Evolutionary conservation across 2,113 vertebrate genomes (phyloP), one percentile per base, ranked within the genome.

Genomic region (Alexandromys fortis): DNA sequence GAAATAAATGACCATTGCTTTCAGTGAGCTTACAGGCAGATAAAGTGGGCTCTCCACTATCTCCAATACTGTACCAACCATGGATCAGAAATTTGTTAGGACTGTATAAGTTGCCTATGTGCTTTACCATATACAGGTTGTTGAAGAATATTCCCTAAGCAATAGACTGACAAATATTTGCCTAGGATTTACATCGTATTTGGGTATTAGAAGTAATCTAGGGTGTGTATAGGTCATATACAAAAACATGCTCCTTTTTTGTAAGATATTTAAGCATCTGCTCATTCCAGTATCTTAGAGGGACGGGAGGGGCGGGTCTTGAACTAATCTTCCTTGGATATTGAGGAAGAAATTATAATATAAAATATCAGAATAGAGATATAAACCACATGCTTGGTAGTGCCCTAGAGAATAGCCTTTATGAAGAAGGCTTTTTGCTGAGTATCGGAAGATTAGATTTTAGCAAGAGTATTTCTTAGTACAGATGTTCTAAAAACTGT

Each of bases 1-100:
- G 42, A 78, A 89, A 94, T 91, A 24, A 93, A 86, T 81, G 61
- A 83, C 73, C 12, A 45, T 81, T 94, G 30, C 30, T 83, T 95
- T 77, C 45, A 45, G 28, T 81, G 42, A 89, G 7, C 35, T 92
- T 85, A 58, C 4, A 89, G 78, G 76, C 45, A 77, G 81, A 30
- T 76, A 81, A 33, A 89, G 6, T 94, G n/a, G 13, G 9, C 38
- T 33, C 14, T 79, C 49, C 5, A 10, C 17, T 65, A 30, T 52
- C 22, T 47, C 58, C 24, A 52, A 7, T 81, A 22, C 38, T 61
- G 11, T 42, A 22, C 42, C 72, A 67, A 10, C 38, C 38, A 38
- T 7, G 63, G 38, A 63, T 30, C 30, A 16, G 86, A 86, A 77
- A 42, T 33, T 26, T 55, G 35, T 55, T 61, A 33, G 30, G 17